phyloP scores from a whole-genome alignment of 2,113 vertebrate genomes.

The Monarcha castaneiventris region DNA sequence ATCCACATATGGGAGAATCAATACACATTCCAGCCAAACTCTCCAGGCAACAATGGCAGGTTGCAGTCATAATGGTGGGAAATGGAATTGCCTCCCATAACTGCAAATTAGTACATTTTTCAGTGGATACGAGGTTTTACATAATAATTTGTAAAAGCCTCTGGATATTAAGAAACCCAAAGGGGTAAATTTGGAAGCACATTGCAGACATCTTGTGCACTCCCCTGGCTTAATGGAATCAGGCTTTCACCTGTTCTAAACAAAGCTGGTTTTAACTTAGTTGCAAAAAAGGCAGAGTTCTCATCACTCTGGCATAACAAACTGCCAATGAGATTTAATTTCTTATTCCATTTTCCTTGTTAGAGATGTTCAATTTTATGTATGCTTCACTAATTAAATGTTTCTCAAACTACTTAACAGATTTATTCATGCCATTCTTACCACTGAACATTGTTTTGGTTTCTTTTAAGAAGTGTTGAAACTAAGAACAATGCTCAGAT shows the following conservation, averaged over 20 bases:
- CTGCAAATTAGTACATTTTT: not conserved
- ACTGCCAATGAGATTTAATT: not conserved
- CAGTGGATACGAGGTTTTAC: not conserved
- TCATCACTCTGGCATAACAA: not conserved
- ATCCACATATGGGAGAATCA: not conserved
- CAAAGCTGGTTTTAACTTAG: not conserved
- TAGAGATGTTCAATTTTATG: not conserved
- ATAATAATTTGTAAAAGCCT: not conserved
- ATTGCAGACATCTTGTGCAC: not conserved
- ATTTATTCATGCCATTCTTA: not conserved
- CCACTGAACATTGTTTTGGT: not conserved
- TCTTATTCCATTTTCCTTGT: not conserved
- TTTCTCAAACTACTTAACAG: not conserved
- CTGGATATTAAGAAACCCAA: not conserved
- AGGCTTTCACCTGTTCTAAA: not conserved
- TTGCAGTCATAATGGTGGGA: not conserved
- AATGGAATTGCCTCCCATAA: not conserved
- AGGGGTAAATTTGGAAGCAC: not conserved
- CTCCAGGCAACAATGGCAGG: not conserved
- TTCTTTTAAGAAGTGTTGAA: not conserved
- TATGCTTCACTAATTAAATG: not conserved
- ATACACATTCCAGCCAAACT: not conserved
- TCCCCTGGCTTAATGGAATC: not conserved
- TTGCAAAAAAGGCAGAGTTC: not conserved
- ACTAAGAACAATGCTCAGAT: not conserved